phyloP scores from a whole-genome alignment of 2,113 vertebrate genomes.

The Oxyura jamaicensis region DNA sequence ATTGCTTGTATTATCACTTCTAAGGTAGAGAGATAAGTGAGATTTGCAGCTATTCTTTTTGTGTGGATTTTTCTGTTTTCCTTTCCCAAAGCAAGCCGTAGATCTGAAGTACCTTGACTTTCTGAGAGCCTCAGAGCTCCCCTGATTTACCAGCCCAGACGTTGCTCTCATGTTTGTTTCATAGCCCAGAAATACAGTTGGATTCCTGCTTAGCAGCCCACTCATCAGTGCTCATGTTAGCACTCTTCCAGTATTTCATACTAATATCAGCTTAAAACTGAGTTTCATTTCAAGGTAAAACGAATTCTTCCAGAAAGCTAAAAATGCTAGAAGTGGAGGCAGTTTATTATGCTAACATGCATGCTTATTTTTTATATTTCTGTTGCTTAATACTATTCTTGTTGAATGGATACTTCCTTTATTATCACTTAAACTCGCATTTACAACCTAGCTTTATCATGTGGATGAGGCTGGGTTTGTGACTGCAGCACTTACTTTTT shows the following conservation, averaged over 20 bases:
- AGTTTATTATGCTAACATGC: not conserved
- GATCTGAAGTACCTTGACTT: not conserved
- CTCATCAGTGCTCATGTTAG: not conserved
- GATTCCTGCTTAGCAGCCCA: not conserved
- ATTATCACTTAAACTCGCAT: not conserved
- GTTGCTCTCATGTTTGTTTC: not conserved
- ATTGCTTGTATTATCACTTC: not conserved
- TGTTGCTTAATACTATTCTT: not conserved
- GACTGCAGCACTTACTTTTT: not conserved
- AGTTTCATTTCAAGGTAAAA: not conserved
- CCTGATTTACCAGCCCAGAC: not conserved
- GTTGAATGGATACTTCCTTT: not conserved
- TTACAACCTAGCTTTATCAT: not conserved
- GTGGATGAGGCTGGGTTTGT: not conserved
- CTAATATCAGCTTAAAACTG: not conserved
- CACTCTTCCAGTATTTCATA: not conserved
- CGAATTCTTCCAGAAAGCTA: not conserved
- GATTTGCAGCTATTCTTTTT: not conserved
- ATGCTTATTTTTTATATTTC: not conserved
- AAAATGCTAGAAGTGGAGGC: not conserved
- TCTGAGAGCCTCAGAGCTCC: not conserved
- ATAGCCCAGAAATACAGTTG: not conserved
- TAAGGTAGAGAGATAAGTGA: not conserved
- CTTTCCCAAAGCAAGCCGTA: not conserved
- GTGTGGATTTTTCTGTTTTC: not conserved